Percentiles rank a stretch among this genome's conserved stretches.
Conservation (phyloP, 2,888 invertebrate species). For the Gibbula magus region DNA sequence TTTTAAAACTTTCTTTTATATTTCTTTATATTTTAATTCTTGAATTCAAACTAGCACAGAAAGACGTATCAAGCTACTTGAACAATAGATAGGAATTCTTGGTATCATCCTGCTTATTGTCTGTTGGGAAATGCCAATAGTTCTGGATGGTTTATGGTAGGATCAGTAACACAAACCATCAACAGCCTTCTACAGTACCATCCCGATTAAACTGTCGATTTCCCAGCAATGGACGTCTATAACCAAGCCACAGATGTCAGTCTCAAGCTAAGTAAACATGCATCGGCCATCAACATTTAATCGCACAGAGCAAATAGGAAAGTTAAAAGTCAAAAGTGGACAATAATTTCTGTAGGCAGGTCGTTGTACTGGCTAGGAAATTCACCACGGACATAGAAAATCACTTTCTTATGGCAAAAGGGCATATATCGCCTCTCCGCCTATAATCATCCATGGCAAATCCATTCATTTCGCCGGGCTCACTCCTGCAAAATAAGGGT, state of each 20-base stretch:
- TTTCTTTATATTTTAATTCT: too few relatives aligned
- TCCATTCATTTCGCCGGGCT: neutral
- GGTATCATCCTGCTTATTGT: too few relatives aligned
- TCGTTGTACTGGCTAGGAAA: neutral
- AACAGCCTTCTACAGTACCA: too few relatives aligned
- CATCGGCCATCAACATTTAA: slow-evolving; percentile 7
- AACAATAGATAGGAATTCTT: too few relatives aligned
- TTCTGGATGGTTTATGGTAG: too few relatives aligned
- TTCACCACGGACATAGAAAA: slow-evolving; percentile 17
- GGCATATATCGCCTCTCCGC: neutral
- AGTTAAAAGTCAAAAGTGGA: neutral
- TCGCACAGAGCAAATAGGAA: neutral
- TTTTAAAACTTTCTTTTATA: too few relatives aligned
- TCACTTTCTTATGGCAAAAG: slow-evolving; percentile 6
- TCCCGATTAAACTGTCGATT: too few relatives aligned
- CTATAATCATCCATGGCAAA: slow-evolving; percentile 7
- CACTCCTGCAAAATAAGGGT: neutral
- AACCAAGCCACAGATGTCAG: neutral
- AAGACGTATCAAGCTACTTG: too few relatives aligned
- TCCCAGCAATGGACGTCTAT: too few relatives aligned
- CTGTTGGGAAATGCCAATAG: too few relatives aligned
- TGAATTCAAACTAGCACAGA: too few relatives aligned
- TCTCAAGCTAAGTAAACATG: neutral
- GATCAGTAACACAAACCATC: too few relatives aligned
- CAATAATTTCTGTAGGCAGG: neutral